phyloP scores from a whole-genome alignment of 2,113 vertebrate species.

The Uria aalge region DNA sequence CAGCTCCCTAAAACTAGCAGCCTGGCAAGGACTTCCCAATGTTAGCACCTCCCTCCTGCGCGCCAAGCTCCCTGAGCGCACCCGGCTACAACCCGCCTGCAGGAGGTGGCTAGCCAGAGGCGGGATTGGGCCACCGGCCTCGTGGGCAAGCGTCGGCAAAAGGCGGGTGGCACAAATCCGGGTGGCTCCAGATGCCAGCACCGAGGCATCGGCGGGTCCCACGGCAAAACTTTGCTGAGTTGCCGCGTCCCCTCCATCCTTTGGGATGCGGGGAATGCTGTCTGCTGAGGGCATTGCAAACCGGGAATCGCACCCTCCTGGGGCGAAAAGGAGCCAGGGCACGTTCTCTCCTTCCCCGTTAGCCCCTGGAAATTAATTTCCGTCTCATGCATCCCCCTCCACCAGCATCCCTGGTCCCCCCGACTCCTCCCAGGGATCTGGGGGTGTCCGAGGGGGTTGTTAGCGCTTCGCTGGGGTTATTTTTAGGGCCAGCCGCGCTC shows the following conservation, averaged over 20 bases:
- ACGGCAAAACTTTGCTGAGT: background rate
- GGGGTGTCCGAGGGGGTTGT: background rate
- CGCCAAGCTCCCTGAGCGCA: background rate
- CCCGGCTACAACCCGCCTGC: background rate
- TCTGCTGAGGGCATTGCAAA: background rate
- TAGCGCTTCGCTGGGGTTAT: background rate
- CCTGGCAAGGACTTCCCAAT: conserved; percentile 47
- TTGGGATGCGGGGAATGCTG: background rate
- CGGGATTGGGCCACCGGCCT: background rate
- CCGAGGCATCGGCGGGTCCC: background rate
- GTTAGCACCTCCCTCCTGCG: background rate
- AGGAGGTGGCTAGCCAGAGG: background rate
- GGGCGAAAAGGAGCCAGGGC: accelerated
- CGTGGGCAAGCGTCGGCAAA: background rate
- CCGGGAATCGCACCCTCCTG: accelerated
- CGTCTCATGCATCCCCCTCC: background rate
- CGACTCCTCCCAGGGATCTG: background rate
- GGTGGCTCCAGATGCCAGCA: background rate
- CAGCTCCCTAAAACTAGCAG: background rate
- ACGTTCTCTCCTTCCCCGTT: accelerated
- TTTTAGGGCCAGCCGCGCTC: conserved; percentile 19
- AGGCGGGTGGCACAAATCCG: background rate
- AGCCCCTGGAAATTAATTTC: background rate
- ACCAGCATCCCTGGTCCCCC: accelerated
- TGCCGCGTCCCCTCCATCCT: background rate